Evolutionary conservation across 2,113 vertebrate genomes (phyloP).

Genomic region (Pavo muticus): DNA sequence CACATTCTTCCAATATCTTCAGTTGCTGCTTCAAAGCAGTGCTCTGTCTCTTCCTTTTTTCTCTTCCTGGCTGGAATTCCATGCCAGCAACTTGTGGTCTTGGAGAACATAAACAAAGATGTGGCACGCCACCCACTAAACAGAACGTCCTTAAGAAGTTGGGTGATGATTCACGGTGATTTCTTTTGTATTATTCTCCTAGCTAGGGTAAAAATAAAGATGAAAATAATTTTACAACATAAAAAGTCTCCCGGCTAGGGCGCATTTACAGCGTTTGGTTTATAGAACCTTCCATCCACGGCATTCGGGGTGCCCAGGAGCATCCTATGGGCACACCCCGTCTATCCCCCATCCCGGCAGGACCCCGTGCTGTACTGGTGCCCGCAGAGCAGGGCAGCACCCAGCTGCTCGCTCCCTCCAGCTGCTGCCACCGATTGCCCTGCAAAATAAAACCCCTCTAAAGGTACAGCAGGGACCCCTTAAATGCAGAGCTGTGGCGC

Average conservation of each 20-base stretch:
- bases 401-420: conserved; percentile 30
- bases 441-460: conserved; percentile 59
- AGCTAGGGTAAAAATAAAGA: conserved; percentile 32
- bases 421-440: conserved; percentile 29
- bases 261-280: conserved; percentile 12
- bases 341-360: not conserved
- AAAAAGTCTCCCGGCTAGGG: conserved; percentile 3
- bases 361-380: not conserved
- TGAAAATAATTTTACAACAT: conserved; percentile 40
- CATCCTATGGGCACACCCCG: not conserved
- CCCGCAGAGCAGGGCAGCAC: not conserved
- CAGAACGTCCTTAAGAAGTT: conserved; percentile 50
- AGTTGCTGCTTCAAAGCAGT: conserved; percentile 4
- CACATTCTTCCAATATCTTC: conserved; percentile 22
- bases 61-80: conserved; percentile 32
- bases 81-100: conserved; percentile 40
- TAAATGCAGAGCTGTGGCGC: conserved; percentile 54
- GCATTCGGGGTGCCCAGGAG: not conserved
- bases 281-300: conserved; percentile 9
- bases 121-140: conserved; percentile 59
- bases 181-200: conserved; percentile 54
- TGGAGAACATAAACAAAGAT: conserved; percentile 60
- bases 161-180: conserved; percentile 48
- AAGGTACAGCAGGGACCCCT: conserved; percentile 59
- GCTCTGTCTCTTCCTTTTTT: not conserved